Evolutionary conservation across 2,113 vertebrate genomes (phyloP).

Genomic region (Vicugna pacos): DNA sequence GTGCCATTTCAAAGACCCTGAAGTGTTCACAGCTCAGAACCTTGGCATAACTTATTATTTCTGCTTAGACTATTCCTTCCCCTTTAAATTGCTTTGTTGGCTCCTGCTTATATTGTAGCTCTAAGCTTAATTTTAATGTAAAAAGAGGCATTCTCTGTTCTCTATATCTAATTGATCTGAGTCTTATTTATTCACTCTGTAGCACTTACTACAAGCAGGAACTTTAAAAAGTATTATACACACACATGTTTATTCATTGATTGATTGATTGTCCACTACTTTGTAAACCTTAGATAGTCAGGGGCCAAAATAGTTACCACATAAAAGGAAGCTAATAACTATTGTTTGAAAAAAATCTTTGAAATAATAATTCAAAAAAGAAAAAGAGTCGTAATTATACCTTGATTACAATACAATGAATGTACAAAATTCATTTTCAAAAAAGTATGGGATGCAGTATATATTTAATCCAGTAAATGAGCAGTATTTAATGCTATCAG

Average conservation of each 20-base stretch:
- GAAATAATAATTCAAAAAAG: not conserved
- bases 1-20: not conserved
- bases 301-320: not conserved
- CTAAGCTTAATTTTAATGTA: not conserved
- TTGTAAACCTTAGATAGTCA: not conserved
- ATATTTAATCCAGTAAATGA: not conserved
- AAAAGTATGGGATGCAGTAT: not conserved
- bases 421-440: not conserved
- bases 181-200: not conserved
- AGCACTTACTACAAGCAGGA: not conserved
- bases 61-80: not conserved
- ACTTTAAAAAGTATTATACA: not conserved
- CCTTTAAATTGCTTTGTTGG: not conserved
- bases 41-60: not conserved
- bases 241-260: not conserved
- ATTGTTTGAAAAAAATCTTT: not conserved
- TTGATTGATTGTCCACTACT: not conserved
- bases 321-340: not conserved
- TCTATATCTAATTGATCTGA: not conserved
- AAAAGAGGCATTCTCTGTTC: not conserved
- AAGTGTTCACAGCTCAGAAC: not conserved
- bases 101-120: not conserved
- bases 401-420: not conserved
- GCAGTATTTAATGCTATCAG: not conserved
- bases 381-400: not conserved